phyloP scores from a whole-genome alignment of 2,888 invertebrate species.

The Catocala fraxini region DNA sequence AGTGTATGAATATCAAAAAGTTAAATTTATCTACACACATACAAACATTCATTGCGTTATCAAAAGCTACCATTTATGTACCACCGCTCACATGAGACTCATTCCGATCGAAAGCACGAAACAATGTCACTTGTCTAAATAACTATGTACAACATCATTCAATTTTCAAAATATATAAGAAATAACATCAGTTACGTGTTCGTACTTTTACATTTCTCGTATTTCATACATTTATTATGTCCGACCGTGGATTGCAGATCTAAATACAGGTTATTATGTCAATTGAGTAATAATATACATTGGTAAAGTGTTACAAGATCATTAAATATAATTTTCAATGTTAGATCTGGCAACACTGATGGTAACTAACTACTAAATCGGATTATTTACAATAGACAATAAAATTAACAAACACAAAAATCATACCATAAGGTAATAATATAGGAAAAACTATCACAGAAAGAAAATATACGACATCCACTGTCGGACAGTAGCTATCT shows the following conservation, averaged over 20 bases:
- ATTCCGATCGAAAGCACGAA: slow-evolving; percentile 27
- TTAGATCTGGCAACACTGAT: slow-evolving; percentile 12
- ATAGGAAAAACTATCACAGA: slow-evolving; percentile 22
- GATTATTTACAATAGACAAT: slow-evolving; percentile 12
- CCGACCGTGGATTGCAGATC: slow-evolving; percentile 44
- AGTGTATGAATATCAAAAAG: slow-evolving; percentile 6
- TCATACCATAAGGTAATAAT: slow-evolving; percentile 9
- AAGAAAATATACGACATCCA: slow-evolving; percentile 29
- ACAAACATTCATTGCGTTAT: slow-evolving; percentile 49
- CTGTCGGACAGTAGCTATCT: slow-evolving; percentile 36
- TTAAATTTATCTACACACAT: slow-evolving; percentile 34
- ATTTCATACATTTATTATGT: slow-evolving; percentile 17
- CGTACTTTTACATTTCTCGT: slow-evolving; percentile 26
- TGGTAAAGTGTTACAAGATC: not conserved
- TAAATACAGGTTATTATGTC: slow-evolving; percentile 2
- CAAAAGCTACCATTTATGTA: slow-evolving; percentile 56
- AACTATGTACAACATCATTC: slow-evolving; percentile 29
- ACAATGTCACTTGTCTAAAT: slow-evolving; percentile 5
- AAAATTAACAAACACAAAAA: slow-evolving; percentile 11
- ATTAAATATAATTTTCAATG: not conserved
- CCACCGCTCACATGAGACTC: slow-evolving; percentile 41
- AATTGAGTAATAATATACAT: slow-evolving; percentile 6
- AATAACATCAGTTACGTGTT: slow-evolving; percentile 13
- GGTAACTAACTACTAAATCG: slow-evolving; percentile 13
- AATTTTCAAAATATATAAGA: slow-evolving; percentile 8